Conservation (phyloP, 92 coral and sea anemone genomes). For the Bergia sp. region DNA sequence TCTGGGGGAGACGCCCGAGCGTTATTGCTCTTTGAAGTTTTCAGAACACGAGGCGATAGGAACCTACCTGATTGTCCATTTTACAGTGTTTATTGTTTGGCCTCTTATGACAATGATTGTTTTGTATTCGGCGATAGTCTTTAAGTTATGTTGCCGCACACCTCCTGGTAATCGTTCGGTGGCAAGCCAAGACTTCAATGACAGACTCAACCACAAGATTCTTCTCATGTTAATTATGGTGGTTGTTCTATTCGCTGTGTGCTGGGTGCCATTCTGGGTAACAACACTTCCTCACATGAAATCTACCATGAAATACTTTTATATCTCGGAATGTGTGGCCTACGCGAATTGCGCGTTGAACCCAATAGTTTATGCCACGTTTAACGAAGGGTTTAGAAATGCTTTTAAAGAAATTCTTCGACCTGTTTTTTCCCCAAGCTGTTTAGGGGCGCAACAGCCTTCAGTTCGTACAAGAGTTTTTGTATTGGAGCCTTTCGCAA, state of each 20-base stretch:
- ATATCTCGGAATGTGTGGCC: slow-evolving; percentile 21
- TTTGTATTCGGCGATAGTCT: slow-evolving; percentile 31
- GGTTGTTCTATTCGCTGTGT: slow-evolving; percentile 10
- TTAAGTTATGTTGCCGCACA: slow-evolving; percentile 19
- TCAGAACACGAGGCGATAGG: neutral
- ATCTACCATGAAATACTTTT: neutral
- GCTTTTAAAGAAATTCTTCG: slow-evolving; percentile 34
- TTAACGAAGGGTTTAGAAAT: slow-evolving; percentile 31
- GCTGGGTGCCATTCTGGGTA: slow-evolving; percentile 43
- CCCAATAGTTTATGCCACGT: slow-evolving; percentile 10
- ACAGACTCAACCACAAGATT: slow-evolving; percentile 26
- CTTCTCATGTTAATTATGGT: slow-evolving; percentile 23
- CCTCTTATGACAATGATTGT: slow-evolving; percentile 12
- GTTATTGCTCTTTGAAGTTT: slow-evolving; percentile 13
- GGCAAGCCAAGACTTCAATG: slow-evolving; percentile 25
- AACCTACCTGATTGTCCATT: slow-evolving; percentile 21
- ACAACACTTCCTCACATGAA: slow-evolving; percentile 10
- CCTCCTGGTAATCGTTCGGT: slow-evolving; percentile 14
- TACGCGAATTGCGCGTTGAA: slow-evolving; percentile 34
- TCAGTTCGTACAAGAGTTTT: slow-evolving; percentile 11
- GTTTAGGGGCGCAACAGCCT: neutral
- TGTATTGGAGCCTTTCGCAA: slow-evolving; percentile 1
- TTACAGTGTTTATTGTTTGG: slow-evolving; percentile 18
- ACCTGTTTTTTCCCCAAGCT: neutral
- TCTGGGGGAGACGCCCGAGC: neutral